phyloP scores from a whole-genome alignment of 1,140 invertebrate genomes.

The Kradibia gibbosae region DNA sequence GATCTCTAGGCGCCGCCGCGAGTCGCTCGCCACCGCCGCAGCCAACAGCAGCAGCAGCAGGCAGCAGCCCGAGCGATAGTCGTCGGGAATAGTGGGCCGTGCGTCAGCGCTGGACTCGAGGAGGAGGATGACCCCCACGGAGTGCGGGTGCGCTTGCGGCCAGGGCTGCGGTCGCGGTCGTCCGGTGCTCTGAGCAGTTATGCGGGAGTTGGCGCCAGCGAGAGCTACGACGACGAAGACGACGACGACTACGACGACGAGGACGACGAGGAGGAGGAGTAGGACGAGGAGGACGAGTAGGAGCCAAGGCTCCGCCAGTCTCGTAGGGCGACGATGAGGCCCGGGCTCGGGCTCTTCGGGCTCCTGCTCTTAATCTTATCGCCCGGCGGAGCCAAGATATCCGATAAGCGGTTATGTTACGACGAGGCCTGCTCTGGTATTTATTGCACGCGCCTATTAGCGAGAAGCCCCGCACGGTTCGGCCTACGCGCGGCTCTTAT shows the following conservation, averaged over 20 bases:
- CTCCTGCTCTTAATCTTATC: slow-evolving; percentile 56
- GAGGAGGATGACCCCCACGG: too few relatives aligned
- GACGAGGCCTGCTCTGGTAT: slow-evolving; percentile 75
- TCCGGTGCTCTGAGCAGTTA: slow-evolving; percentile 21
- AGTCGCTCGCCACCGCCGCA: too few relatives aligned
- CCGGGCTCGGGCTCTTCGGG: background rate
- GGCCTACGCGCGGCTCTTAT: too few relatives aligned
- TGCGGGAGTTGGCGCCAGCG: background rate
- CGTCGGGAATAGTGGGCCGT: too few relatives aligned
- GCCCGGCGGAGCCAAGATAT: slow-evolving; percentile 68
- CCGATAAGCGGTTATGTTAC: slow-evolving; percentile 77
- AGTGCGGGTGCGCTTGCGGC: too few relatives aligned
- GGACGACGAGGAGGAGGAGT: background rate
- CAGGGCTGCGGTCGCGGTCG: slow-evolving; percentile 23
- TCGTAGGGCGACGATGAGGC: background rate
- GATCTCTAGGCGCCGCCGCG: too few relatives aligned
- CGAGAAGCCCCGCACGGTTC: too few relatives aligned
- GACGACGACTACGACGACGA: background rate
- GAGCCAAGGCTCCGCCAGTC: background rate
- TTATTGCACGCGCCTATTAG: slow-evolving; percentile 63
- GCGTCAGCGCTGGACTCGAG: slow-evolving; percentile 12
- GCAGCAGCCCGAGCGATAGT: too few relatives aligned
- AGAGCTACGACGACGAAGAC: background rate
- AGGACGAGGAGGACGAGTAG: background rate
- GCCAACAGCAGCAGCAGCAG: too few relatives aligned